Conservation (phyloP, 2,797 vertebrate species). For the Aulostomus chinensis region DNA sequence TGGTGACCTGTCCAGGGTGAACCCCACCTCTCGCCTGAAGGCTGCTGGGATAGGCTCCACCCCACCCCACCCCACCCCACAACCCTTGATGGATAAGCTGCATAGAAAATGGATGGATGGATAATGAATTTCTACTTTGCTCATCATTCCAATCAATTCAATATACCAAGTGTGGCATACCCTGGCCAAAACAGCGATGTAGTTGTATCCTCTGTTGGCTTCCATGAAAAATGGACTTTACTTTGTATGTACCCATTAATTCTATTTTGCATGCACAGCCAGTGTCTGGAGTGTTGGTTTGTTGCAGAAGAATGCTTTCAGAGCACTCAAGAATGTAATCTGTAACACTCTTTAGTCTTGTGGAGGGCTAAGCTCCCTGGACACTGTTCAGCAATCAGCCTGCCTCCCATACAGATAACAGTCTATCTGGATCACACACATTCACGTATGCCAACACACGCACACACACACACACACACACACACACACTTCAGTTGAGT, state of each 20-base stretch:
- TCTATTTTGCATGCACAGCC: constrained; percentile 56
- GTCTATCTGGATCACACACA: constrained; percentile 67
- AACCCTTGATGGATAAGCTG: too few species aligned
- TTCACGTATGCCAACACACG: constrained; percentile 27
- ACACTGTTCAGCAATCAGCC: constrained; percentile 68
- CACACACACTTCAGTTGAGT: constrained; percentile 41
- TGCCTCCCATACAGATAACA: constrained; percentile 73
- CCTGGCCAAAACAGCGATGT: constrained; percentile 7
- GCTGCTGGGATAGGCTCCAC: too few species aligned
- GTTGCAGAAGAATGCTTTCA: constrained; percentile 72
- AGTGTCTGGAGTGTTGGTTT: constrained; percentile 63
- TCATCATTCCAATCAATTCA: neutral
- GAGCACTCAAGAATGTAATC: constrained; percentile 72
- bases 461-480: constrained; percentile 25
- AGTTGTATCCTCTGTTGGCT: constrained; percentile 20
- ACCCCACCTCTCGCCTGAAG: too few species aligned
- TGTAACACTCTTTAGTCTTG: constrained; percentile 72
- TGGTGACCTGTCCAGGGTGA: too few species aligned
- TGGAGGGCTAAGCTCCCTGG: constrained; percentile 69
- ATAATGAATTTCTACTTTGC: neutral
- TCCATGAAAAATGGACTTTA: constrained; percentile 46
- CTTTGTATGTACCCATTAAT: constrained; percentile 55
- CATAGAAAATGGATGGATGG: too few species aligned
- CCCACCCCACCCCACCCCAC: too few species aligned
- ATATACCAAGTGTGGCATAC: constrained; percentile 1